Evolutionary conservation across 1,140 invertebrate species (phyloP).

Genomic region (Apis cerana): DNA sequence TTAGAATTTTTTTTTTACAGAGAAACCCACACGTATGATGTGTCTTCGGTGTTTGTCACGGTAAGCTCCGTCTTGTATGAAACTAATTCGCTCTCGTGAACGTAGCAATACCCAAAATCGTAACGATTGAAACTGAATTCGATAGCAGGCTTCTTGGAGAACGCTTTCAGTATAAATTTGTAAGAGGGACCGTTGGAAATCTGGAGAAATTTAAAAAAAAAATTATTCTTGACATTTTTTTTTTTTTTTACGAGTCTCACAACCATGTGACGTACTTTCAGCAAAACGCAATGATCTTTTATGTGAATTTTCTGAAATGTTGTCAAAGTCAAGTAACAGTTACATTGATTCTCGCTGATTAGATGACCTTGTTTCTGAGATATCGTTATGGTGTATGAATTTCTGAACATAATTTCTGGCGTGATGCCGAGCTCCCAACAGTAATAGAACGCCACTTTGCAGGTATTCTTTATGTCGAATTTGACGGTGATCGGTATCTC

Average conservation of each 20-base stretch:
- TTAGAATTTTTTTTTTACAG: neutral
- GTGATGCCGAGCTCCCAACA: constrained; percentile 70
- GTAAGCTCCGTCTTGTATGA: constrained; percentile 67
- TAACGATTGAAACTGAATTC: constrained; percentile 75
- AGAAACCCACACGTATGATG: constrained; percentile 67
- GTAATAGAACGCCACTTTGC: constrained; percentile 75
- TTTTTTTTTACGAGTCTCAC: neutral
- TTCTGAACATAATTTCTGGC: constrained; percentile 47
- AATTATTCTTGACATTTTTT: too few relatives aligned
- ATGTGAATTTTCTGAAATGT: constrained; percentile 51
- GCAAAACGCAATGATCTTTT: constrained; percentile 53
- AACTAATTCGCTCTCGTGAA: constrained; percentile 64
- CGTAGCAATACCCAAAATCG: constrained; percentile 78
- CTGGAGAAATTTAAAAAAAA: constrained; percentile 56
- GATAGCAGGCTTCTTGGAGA: constrained; percentile 59
- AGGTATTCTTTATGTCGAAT: constrained; percentile 74
- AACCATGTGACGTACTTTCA: constrained; percentile 65
- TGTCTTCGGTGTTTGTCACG: constrained; percentile 73
- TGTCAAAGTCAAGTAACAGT: constrained; percentile 53
- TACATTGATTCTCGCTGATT: constrained; percentile 30
- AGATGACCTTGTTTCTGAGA: constrained; percentile 67
- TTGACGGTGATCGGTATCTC: constrained; percentile 56
- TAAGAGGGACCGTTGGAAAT: constrained; percentile 76
- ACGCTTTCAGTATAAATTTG: constrained; percentile 70
- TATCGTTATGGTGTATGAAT: constrained; percentile 56